Percentiles rank a stretch among this genome's conserved stretches.
Conservation (phyloP, 2,113 vertebrate species). For the Zingel zingel region DNA sequence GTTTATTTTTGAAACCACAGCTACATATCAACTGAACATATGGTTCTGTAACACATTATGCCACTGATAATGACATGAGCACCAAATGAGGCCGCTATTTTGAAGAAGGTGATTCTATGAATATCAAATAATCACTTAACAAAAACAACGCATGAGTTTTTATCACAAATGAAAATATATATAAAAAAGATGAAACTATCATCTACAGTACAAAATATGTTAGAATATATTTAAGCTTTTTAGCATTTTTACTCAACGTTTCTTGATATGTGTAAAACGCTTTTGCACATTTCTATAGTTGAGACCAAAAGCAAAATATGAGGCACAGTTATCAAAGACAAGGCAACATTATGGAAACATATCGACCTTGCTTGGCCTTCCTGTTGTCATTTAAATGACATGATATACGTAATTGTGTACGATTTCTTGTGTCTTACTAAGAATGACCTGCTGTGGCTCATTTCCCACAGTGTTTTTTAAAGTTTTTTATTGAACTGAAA, state of each 20-base stretch:
- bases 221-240: conserved; percentile 35
- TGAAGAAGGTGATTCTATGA: conserved; percentile 6
- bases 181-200: conserved; percentile 45
- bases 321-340: conserved; percentile 64
- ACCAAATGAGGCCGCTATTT: background rate
- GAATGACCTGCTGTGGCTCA: background rate
- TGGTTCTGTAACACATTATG: background rate
- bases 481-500: background rate
- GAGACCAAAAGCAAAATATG: conserved; percentile 39
- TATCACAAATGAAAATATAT: conserved; percentile 22
- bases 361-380: conserved; percentile 9
- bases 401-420: background rate
- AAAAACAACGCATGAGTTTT: conserved; percentile 20
- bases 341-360: conserved; percentile 53
- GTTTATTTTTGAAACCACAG: conserved; percentile 19
- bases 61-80: conserved; percentile 22
- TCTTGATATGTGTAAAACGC: conserved; percentile 51
- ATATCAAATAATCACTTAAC: conserved; percentile 34
- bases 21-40: conserved; percentile 26
- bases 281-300: conserved; percentile 5
- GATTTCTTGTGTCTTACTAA: background rate
- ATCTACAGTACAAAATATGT: conserved; percentile 55
- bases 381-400: background rate
- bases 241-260: conserved; percentile 11
- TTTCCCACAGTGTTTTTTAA: background rate